These are phyloP conservation scores for Tridacna gigas DNA, from an alignment of 2,888 invertebrate genomes.

Conservation along the genomic window DNA sequence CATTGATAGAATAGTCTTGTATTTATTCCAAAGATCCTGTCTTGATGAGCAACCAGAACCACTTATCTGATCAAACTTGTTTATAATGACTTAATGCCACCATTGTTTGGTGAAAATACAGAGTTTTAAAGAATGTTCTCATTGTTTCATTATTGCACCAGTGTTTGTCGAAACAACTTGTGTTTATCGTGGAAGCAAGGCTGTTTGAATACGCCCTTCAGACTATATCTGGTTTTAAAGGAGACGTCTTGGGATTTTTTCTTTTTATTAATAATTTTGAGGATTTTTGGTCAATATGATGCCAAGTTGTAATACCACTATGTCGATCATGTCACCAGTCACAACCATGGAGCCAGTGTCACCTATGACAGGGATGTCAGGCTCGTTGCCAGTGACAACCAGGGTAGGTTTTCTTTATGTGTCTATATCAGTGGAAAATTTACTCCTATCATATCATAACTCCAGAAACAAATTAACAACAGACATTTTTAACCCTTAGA, in stretches of 20 bases:
- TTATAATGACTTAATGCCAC: slow-evolving; percentile 26
- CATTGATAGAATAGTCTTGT: slow-evolving; percentile 3
- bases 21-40: neutral
- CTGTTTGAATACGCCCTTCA: neutral
- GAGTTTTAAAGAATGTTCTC: slow-evolving; percentile 12
- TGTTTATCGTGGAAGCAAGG: neutral
- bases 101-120: slow-evolving; percentile 13
- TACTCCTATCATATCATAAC: no score
- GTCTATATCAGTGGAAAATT: no score
- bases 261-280: neutral
- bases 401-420: neutral
- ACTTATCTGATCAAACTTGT: slow-evolving; percentile 21
- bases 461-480: no score
- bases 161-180: slow-evolving; percentile 7
- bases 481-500: no score
- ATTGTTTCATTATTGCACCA: neutral
- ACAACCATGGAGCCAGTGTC: neutral
- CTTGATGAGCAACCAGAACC: slow-evolving; percentile 3
- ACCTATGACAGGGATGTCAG: slow-evolving; percentile 2
- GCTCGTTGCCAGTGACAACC: slow-evolving; percentile 6
- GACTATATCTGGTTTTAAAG: neutral
- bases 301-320: slow-evolving; percentile 20
- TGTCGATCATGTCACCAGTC: slow-evolving; percentile 8
- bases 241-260: neutral
- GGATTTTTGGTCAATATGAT: slow-evolving; percentile 9